Conservation (phyloP, 2,113 vertebrate species). For the Pseudopodoces humilis region DNA sequence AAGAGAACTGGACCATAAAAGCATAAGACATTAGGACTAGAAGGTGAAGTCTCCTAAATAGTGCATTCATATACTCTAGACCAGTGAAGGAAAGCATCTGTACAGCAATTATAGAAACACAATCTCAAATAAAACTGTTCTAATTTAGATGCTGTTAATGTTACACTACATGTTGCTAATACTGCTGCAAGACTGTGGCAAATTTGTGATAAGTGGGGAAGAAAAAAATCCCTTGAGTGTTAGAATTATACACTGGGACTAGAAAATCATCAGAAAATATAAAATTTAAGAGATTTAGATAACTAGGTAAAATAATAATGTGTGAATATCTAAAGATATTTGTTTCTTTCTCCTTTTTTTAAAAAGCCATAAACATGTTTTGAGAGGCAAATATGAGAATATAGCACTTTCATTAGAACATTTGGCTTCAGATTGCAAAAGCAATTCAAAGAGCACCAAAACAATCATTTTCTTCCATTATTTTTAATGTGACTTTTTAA, state of each 20-base stretch:
- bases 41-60: background rate
- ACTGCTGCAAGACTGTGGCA: background rate
- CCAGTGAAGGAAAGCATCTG: background rate
- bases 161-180: background rate
- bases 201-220: background rate
- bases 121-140: background rate
- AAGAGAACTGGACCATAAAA: background rate
- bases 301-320: background rate
- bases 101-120: background rate
- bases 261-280: background rate
- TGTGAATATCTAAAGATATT: background rate
- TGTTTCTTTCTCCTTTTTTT: background rate
- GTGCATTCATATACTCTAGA: background rate
- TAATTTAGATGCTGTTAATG: background rate
- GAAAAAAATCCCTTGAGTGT: background rate
- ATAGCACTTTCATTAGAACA: background rate
- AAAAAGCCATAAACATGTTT: background rate
- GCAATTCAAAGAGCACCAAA: background rate
- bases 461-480: background rate
- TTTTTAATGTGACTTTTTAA: background rate
- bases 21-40: background rate
- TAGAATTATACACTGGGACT: background rate
- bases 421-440: background rate
- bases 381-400: background rate
- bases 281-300: background rate